Base-by-base conservation (phyloP, 2,797 vertebrate genomes). In the Hirundo rustica region DNA sequence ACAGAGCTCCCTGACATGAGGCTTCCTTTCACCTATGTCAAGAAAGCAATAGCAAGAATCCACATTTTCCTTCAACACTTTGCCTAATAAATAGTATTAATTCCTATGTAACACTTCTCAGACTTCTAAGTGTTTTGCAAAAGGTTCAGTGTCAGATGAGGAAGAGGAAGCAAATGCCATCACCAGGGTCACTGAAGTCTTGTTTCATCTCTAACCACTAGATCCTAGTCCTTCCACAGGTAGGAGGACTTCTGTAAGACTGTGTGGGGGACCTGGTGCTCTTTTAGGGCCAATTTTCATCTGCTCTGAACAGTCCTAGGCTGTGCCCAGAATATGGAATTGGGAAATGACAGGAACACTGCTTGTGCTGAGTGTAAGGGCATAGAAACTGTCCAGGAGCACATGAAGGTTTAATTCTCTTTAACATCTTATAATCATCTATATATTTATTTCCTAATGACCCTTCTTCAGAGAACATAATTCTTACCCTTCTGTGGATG, bases 191-290 rank as follows among this genome's bases (percentile, higher is more conserved):
- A 73, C 23, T 1, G 5, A 70, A 38, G 5, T 48, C 20, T 67
- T 60, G 6, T 80, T 89, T 76, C 8, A 66, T 32, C 18, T 75
- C 29, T 42, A 74, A 50, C 18, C 16, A 34, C 17, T 38, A 47
- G 16, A 26, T 54, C 44, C 16, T 32, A 27, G 21, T 34, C 18
- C 13, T 89, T 75, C 53, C 54, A 32, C 5, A 58, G n/a, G n/a
- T 18, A 77, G 32, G 48, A 51, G n/a, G 53, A 34, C 5, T 75
- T 78, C 32, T 38, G 11, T 26, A 67, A 70, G 53, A 11, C 27
- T 22, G 0, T n/a, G 0, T 32, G 34, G 7, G 27, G 13, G 36
- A 72, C 13, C n/a, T 62, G 27, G 3, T 80, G 17, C 12, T 81
- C 34, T 74, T 75, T 75, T 38, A 58, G 34, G 29, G 5, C 9